phyloP scores from a whole-genome alignment of 2,113 vertebrate species.

The Penelope pileata region DNA sequence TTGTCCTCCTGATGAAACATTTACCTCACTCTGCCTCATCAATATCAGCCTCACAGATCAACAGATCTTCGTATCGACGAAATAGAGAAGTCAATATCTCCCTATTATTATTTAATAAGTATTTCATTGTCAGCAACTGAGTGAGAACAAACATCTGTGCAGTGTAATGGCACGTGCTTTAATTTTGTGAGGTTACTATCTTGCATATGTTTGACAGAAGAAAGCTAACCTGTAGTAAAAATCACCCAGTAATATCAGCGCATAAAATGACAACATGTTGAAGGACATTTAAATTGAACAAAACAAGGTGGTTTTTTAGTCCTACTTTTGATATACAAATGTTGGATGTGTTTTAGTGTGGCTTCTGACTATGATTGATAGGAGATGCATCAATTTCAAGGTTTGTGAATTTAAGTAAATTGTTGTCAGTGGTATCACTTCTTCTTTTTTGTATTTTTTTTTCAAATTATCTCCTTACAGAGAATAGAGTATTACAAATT shows the following conservation, averaged over 20 bases:
- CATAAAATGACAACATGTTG: conserved; percentile 66
- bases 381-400: conserved; percentile 76
- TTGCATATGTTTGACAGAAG: conserved; percentile 29
- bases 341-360: conserved; percentile 69
- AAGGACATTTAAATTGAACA: conserved; percentile 73
- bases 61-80: conserved; percentile 74
- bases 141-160: conserved; percentile 70
- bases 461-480: conserved; percentile 70
- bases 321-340: conserved; percentile 73
- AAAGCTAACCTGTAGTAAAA: conserved; percentile 48
- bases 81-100: conserved; percentile 70
- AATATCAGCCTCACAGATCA: conserved; percentile 67
- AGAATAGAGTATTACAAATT: conserved; percentile 64
- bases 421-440: conserved; percentile 70
- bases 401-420: conserved; percentile 79
- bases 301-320: conserved; percentile 49
- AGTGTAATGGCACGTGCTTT: conserved; percentile 47
- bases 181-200: conserved; percentile 58
- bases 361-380: conserved; percentile 75
- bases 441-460: conserved; percentile 56
- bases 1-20: conserved; percentile 37
- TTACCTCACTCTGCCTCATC: conserved; percentile 64
- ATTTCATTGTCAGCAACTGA: conserved; percentile 70
- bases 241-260: conserved; percentile 37
- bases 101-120: conserved; percentile 79